These are phyloP conservation scores for Rissa tridactyla DNA, from an alignment of 2,113 vertebrate species.

Conservation along the genomic window DNA sequence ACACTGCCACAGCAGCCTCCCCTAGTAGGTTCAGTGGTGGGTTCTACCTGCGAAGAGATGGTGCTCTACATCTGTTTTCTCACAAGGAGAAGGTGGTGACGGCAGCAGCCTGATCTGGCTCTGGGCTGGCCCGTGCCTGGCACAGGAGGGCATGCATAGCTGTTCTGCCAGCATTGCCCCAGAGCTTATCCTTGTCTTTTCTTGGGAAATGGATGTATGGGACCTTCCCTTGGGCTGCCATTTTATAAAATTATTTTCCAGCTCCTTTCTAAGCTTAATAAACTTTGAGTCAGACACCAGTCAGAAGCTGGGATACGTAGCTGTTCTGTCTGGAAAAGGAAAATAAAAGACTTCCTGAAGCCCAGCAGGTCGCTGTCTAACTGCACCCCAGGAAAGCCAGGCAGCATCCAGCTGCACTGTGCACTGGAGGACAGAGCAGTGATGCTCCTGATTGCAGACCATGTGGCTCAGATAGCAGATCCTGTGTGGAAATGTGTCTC, in stretches of 20 bases:
- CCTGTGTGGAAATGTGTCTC: neutral
- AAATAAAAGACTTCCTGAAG: neutral
- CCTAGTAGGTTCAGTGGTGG: fast-evolving
- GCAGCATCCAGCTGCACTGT: neutral
- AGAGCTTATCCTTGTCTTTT: neutral
- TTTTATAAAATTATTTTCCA: neutral
- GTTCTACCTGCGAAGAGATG: neutral
- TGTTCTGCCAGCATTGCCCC: neutral
- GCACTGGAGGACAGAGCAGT: neutral
- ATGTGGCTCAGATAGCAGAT: neutral
- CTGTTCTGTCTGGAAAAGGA: neutral
- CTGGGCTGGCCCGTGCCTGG: fast-evolving
- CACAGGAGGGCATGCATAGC: fast-evolving
- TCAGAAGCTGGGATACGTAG: neutral
- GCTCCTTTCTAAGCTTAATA: neutral
- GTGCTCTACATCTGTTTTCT: neutral
- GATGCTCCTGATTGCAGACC: neutral
- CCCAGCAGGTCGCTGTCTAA: fast-evolving
- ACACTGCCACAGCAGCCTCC: neutral
- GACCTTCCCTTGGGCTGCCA: neutral
- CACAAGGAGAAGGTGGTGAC: neutral
- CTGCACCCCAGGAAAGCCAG: neutral
- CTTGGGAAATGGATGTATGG: neutral
- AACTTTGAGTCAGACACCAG: neutral
- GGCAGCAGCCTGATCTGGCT: neutral